phyloP scores from a whole-genome alignment of 1,140 invertebrate genomes.

The roundworm (Caenorhabditis elegans) region WBcel235 BX284605.5:20890001-20890500 shows the following conservation, averaged over 20 bases:
- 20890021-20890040: not conserved
- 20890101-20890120: no score
- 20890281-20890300: constrained; percentile 75
- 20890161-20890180: no score
- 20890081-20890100: no score
- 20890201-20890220: no score
- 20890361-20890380: not conserved
- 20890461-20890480: not conserved
- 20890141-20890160: no score
- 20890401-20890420: not conserved
- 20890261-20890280: constrained; percentile 72
- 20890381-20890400: constrained; percentile 4
- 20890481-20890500: no score
- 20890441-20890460: no score
- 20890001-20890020: not conserved
- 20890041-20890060: not conserved
- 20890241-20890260: constrained; percentile 15
- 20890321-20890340: constrained; percentile 55
- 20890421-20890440: no score
- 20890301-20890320: constrained; percentile 44
- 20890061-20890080: no score
- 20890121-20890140: no score
- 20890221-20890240: not conserved
- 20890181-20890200: no score
- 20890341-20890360: constrained; percentile 53